A percentile compares a stretch with the other conserved stretches of the same genome.
Evolutionary conservation across 2,797 vertebrate genomes (phyloP).

Genomic region (Clarias fuscus): DNA sequence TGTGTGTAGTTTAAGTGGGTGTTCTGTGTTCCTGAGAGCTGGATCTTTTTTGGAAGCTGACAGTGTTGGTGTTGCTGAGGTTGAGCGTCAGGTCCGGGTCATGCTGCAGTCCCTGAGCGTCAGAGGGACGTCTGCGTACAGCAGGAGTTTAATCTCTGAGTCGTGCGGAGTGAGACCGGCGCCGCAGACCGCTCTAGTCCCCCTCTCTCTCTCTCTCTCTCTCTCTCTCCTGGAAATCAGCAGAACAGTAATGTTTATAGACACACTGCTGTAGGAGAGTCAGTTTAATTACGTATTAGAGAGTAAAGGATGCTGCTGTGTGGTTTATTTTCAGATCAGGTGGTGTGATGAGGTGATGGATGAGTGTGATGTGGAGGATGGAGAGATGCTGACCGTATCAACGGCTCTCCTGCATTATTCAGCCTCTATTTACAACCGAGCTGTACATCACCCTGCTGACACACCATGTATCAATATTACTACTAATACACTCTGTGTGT

Average conservation of each 20-base stretch:
- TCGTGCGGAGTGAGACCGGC: too few species aligned
- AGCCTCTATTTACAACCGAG: background rate
- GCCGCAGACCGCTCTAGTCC: background rate
- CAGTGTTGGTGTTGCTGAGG: too few species aligned
- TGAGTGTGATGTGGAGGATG: conserved; percentile 7
- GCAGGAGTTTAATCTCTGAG: too few species aligned
- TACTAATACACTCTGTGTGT: background rate
- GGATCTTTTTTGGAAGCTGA: too few species aligned
- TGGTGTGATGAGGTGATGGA: conserved; percentile 6
- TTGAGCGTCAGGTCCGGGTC: too few species aligned
- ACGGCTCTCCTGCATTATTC: conserved; percentile 12
- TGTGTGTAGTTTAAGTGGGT: too few species aligned
- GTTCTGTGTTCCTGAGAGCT: too few species aligned
- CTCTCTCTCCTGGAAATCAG: background rate
- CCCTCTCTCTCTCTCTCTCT: background rate
- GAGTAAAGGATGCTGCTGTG: background rate
- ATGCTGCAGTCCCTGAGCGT: too few species aligned
- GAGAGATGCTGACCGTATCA: background rate
- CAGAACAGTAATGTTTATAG: too few species aligned
- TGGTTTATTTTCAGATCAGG: background rate
- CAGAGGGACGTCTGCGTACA: too few species aligned
- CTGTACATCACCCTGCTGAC: background rate
- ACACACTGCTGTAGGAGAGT: too few species aligned
- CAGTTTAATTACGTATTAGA: background rate
- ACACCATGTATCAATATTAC: background rate